Conservation (phyloP, 92 coral and sea anemone species). For the Actinernus sp. region DNA sequence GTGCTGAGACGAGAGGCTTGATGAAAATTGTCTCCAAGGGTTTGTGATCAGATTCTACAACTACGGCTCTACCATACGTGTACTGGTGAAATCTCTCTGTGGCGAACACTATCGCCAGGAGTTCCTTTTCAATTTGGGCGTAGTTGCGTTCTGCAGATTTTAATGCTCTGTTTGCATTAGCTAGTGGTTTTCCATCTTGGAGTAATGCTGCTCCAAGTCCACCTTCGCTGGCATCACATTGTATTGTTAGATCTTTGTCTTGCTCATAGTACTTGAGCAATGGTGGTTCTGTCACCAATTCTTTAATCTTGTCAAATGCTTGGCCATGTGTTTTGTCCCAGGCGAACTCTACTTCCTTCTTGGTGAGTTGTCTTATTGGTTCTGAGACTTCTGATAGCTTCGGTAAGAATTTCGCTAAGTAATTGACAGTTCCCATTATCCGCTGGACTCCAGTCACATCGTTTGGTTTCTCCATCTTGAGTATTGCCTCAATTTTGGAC, state of each 20-base stretch:
- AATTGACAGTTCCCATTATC: constrained; percentile 30
- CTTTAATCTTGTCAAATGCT: constrained; percentile 56
- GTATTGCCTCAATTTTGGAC: constrained; percentile 20
- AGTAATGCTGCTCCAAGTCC: constrained; percentile 45
- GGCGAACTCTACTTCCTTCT: constrained; percentile 59
- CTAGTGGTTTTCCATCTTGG: constrained; percentile 46
- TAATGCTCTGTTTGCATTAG: constrained; percentile 61
- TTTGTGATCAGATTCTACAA: constrained; percentile 43
- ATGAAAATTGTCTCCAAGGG: constrained; percentile 30
- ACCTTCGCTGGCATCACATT: constrained; percentile 27
- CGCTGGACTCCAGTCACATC: constrained; percentile 15
- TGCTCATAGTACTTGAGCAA: constrained; percentile 70
- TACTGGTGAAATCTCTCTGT: constrained; percentile 14
- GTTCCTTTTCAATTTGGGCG: constrained; percentile 45
- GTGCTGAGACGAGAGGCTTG: constrained; percentile 13
- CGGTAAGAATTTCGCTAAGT: constrained; percentile 53
- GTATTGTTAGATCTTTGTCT: constrained; percentile 41
- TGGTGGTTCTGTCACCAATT: constrained; percentile 44
- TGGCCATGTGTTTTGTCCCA: constrained; percentile 53
- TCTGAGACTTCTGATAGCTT: constrained; percentile 48
- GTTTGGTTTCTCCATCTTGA: constrained; percentile 7
- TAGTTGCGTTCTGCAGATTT: constrained; percentile 33
- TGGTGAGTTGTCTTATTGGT: constrained; percentile 51
- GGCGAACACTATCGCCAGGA: constrained; percentile 21
- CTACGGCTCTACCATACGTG: constrained; percentile 16